Percentiles rank a stretch among this genome's conserved stretches.
These are phyloP conservation scores for Lepidochrysops patricia DNA, from an alignment of 2,888 invertebrate species.

Conservation along the genomic window DNA sequence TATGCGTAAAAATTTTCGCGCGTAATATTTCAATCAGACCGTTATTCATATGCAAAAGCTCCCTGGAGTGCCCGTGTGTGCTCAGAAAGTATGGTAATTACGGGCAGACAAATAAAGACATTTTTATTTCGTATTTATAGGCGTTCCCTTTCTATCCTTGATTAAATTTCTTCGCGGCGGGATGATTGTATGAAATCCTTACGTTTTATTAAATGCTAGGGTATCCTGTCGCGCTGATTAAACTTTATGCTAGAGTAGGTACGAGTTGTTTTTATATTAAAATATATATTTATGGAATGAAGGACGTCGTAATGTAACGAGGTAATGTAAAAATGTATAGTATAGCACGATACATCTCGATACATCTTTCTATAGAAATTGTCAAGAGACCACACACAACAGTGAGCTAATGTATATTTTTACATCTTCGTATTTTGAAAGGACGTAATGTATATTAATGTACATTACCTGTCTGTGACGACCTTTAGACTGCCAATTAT, in stretches of 20 bases:
- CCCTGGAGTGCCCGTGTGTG: constrained; percentile 28
- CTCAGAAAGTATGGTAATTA: constrained; percentile 19
- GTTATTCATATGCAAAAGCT: constrained; percentile 64
- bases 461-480: no score
- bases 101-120: constrained; percentile 18
- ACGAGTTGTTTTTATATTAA: neutral
- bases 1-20: constrained; percentile 66
- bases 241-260: neutral
- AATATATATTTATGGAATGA: no score
- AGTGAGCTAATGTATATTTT: no score
- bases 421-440: no score
- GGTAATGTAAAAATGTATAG: no score
- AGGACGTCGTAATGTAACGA: no score
- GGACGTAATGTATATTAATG: no score
- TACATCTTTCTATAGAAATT: no score
- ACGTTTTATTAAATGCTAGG: constrained; percentile 2
- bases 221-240: constrained; percentile 1
- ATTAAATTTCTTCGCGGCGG: neutral
- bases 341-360: no score
- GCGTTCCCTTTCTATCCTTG: constrained; percentile 6
- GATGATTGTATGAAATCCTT: neutral
- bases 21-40: constrained; percentile 38
- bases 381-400: no score
- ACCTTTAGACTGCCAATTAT: no score
- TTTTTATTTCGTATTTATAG: constrained; percentile 19